Conservation (phyloP, 2,113 vertebrate species). For the Mohoua ochrocephala region DNA sequence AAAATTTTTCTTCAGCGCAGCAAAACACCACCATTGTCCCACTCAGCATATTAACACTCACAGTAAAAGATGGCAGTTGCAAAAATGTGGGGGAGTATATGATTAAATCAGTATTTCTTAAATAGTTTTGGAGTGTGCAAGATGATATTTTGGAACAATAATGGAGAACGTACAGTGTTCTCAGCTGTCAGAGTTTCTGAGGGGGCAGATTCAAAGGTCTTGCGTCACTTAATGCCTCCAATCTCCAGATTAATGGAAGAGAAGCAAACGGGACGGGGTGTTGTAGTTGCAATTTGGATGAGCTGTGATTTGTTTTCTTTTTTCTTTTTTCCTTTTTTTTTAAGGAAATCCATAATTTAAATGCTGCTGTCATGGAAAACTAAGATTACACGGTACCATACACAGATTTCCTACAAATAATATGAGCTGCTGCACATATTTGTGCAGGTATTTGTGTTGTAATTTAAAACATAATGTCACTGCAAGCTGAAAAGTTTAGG, state of each 20-base stretch:
- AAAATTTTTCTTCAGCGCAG: neutral
- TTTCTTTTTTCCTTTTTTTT: neutral
- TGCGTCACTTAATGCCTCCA: neutral
- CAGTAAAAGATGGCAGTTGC: neutral
- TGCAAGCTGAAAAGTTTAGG: neutral
- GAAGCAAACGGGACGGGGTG: neutral
- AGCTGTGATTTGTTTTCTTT: neutral
- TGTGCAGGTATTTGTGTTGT: neutral
- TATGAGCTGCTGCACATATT: neutral
- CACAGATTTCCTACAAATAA: neutral
- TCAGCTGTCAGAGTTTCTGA: neutral
- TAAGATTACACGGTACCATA: neutral
- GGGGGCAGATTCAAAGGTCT: neutral
- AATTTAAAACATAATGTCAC: neutral
- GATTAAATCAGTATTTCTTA: slow-evolving; percentile 27
- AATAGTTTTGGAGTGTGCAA: neutral
- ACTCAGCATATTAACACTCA: neutral
- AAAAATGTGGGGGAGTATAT: neutral
- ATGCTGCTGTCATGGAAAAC: neutral
- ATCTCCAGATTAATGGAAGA: neutral
- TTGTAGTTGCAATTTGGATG: neutral
- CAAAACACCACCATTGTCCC: neutral
- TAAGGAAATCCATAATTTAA: neutral
- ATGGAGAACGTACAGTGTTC: rapidly evolving
- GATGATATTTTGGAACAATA: neutral